Evolutionary conservation across 2,113 vertebrate genomes (phyloP), one percentile per base, ranked within the genome.

Genomic region (Petrocephalus microphthalmus): DNA sequence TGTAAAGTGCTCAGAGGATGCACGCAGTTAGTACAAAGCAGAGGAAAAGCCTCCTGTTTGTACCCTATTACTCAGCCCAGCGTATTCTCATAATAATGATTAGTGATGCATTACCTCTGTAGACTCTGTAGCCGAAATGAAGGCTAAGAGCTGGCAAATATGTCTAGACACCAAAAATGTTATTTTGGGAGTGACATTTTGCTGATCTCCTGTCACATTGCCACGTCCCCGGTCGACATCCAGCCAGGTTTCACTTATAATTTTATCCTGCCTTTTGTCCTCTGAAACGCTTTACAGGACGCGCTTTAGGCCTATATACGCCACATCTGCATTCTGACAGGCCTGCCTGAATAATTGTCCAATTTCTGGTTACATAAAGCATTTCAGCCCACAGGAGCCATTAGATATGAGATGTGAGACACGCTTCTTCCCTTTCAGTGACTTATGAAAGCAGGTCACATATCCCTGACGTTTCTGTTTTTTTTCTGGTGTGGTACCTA

Each of bases 81-180:
- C 71, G 19, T 33, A 42, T 74, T 19, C 29, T 74, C 71, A 74
- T 74, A 74, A 74, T 33, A 37, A 74, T 37, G 13, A 74, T 33
- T 74, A 74, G 67, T 0, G 15, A 37, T 7, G 37, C 7, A 37
- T 33, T 37, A 13, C 60, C n/a, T 67, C 60, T 29, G 13, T n/a
- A 67, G 60, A 67, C 25, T 67, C 29, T 67, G 11, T 64, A 2
- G 57, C 57, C 25, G 57, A 60, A 60, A n/a, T 64, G 60, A 67
- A 29, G 60, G 25, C 60, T 29, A 67, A 67, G 8, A 67, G 60
- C n/a, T 13, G n/a, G 8, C 60, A 78, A 42, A 78, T 78, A 78
- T 78, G 71, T 78, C 33, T 78, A 78, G 71, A 78, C 71, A 78
- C 71, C 29, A 42, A 17, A 78, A 78, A 78, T 78, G 71, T 78